Percentiles rank a stretch among this genome's conserved stretches.
These are phyloP conservation scores for Monoplex corrugatus DNA, from an alignment of 2,888 invertebrate genomes.

Conservation along the genomic window DNA sequence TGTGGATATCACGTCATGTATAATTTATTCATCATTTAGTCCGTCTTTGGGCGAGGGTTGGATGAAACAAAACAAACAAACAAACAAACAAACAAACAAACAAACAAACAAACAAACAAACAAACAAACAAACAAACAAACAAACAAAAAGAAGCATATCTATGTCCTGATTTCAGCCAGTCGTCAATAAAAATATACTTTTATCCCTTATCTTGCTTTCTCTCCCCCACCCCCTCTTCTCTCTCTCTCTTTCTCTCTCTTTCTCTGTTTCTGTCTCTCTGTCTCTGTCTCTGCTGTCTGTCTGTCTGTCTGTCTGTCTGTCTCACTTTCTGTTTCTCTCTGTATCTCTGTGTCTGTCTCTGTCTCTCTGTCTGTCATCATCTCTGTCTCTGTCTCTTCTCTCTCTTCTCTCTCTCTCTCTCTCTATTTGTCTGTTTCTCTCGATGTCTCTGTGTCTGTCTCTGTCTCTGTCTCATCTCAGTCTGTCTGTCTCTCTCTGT, in stretches of 20 bases:
- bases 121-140: neutral
- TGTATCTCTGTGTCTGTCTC: neutral
- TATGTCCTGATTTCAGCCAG: too few relatives aligned
- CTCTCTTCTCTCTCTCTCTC: neutral
- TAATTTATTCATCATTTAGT: too few relatives aligned
- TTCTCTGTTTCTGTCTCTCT: neutral
- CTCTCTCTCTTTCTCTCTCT: slow-evolving; percentile 11
- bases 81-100: neutral
- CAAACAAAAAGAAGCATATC: too few relatives aligned
- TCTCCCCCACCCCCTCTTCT: neutral
- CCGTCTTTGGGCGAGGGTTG: too few relatives aligned
- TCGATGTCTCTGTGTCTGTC: neutral
- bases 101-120: neutral
- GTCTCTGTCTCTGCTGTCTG: neutral
- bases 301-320: too few relatives aligned
- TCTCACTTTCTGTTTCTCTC: too few relatives aligned
- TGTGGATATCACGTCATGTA: too few relatives aligned
- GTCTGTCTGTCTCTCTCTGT: neutral
- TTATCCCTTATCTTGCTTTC: neutral
- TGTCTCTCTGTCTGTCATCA: neutral
- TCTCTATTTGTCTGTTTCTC: neutral
- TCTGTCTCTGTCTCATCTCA: neutral
- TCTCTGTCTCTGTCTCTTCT: neutral
- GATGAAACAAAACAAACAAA: too few relatives aligned
- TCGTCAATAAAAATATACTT: neutral